Evolutionary conservation across 2,797 vertebrate genomes (phyloP), one percentile per base, ranked within the genome.

Genomic region (Hypotaenidia okinawae): DNA sequence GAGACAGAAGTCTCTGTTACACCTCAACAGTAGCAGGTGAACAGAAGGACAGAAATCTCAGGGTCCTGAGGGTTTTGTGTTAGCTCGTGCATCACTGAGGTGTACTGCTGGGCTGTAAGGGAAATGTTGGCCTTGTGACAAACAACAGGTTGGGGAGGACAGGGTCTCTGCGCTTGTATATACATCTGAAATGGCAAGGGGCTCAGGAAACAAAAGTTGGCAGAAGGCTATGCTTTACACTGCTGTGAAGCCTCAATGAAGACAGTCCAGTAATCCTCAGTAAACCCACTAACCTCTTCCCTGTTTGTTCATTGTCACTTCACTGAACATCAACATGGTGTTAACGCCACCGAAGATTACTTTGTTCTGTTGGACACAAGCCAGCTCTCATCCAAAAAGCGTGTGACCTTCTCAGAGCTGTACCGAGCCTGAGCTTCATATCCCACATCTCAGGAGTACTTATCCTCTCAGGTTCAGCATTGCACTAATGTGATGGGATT

Each of bases 281-380:
- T 45, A 68, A 77, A 27, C 33, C 39, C 1, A 41, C 6, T 37
- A 14, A 37, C 23, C 4, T 77, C 47, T 80, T 84, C 22, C 27
- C n/a, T 77, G 24, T 80, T 74, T 69, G 28, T 51, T 59, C 37
- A 10, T 11, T 77, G 41, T 74, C 33, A 21, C 15, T 15, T 70
- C n/a, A 49, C 9, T 41, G 27, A 55, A 25, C 37, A n/a, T 32
- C 47, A 25, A 6, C 27, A 17, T 23, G 30, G 9, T 0, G 0
- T 59, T 70, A 76, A 27, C 11, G 27, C 47, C 68, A 69, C 21
- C 58, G 45, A 35, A 27, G 2, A 4, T 35, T 54, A 43, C 35
- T 68, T 83, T 72, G 35, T 37, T 43, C 12, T 63, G 52, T 52
- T 61, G 49, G 52, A 70, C 43, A 32, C 47, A 45, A 61, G 54